Evolutionary conservation across 2,797 vertebrate genomes (phyloP).

Genomic region (Caiman crocodilus): DNA sequence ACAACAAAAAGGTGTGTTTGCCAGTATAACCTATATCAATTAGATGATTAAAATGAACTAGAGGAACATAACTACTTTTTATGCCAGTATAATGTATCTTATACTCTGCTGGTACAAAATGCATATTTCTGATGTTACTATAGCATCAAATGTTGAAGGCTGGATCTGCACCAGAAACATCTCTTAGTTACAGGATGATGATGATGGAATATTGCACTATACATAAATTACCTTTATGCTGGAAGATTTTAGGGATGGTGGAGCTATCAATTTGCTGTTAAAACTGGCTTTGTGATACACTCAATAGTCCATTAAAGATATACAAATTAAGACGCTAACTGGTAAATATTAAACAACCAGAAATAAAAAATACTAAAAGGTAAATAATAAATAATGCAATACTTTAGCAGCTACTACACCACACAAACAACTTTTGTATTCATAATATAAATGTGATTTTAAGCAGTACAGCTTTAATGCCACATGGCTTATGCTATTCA

Average conservation of each 20-base stretch:
- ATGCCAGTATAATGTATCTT: too few relatives aligned
- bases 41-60: too few relatives aligned
- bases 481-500: background rate
- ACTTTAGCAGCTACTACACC: background rate
- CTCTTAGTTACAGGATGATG: too few relatives aligned
- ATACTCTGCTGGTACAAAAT: background rate
- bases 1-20: too few relatives aligned
- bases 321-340: background rate
- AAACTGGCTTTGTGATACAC: background rate
- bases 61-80: too few relatives aligned
- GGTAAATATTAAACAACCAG: background rate
- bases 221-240: too few relatives aligned
- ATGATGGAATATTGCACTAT: too few relatives aligned
- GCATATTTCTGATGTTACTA: too few relatives aligned
- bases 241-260: background rate
- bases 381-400: constrained; percentile 8
- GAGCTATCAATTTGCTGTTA: background rate
- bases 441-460: background rate
- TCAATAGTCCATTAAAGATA: background rate
- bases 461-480: background rate
- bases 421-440: background rate
- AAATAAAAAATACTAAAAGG: background rate
- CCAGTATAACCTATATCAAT: too few relatives aligned
- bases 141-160: too few relatives aligned
- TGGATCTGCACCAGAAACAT: too few relatives aligned